These are phyloP conservation scores for Tillus elongatus DNA, from an alignment of 2,888 invertebrate genomes.

Conservation along the genomic window DNA sequence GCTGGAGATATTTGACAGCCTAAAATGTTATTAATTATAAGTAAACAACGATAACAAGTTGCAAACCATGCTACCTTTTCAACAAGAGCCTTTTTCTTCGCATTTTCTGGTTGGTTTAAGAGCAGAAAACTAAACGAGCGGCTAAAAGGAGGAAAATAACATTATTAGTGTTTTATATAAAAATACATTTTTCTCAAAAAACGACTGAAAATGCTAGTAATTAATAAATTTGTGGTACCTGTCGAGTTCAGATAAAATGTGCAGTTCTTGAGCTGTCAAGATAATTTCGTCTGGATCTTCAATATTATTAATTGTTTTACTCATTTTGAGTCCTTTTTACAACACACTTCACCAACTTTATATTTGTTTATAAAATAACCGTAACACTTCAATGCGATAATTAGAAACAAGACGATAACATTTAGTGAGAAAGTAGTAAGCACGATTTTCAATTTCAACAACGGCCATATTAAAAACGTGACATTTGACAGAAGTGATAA, in stretches of 20 bases:
- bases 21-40: constrained; percentile 40
- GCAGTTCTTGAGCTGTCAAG: constrained; percentile 70
- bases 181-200: constrained; percentile 10
- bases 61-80: constrained; percentile 54
- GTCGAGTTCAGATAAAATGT: constrained; percentile 79
- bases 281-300: constrained; percentile 38
- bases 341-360: no score
- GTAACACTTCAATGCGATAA: no score
- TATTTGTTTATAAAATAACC: no score
- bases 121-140: constrained; percentile 87
- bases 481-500: no score
- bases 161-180: constrained; percentile 13
- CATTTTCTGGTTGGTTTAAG: constrained; percentile 70
- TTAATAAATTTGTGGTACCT: constrained; percentile 48
- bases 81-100: constrained; percentile 68
- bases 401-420: no score
- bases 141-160: constrained; percentile 47
- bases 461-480: no score
- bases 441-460: no score
- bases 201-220: no score
- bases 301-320: constrained; percentile 29
- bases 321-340: no score
- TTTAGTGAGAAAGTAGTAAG: no score
- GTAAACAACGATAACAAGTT: constrained; percentile 10
- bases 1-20: constrained; percentile 77